Percentiles rank a stretch among this genome's conserved stretches.
Conservation (phyloP, 2,113 vertebrate genomes). For the Calidris pygmaea region DNA sequence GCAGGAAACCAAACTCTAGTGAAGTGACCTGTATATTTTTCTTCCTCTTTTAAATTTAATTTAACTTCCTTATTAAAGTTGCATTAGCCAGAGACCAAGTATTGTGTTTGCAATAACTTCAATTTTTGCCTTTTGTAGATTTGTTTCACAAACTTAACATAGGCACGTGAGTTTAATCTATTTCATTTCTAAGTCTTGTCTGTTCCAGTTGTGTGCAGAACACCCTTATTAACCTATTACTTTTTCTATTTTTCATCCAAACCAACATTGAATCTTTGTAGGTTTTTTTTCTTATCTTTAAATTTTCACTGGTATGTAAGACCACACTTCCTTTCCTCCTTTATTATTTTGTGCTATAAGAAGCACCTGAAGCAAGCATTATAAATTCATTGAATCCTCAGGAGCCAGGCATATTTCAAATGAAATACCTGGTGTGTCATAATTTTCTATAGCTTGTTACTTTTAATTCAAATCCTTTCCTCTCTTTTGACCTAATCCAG, state of each 20-base stretch:
- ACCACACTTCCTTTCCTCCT: background rate
- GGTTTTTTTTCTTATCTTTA: background rate
- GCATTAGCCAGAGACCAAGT: background rate
- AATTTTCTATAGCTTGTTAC: conserved; percentile 28
- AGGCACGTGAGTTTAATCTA: background rate
- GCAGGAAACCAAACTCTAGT: background rate
- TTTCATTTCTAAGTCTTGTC: background rate
- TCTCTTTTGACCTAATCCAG: background rate
- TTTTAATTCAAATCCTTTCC: conserved; percentile 18
- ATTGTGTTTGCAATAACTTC: background rate
- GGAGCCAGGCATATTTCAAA: conserved; percentile 18
- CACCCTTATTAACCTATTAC: background rate
- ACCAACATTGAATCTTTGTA: background rate
- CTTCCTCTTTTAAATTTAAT: background rate
- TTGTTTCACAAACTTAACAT: background rate
- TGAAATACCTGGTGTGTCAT: background rate
- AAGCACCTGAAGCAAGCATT: conserved; percentile 46
- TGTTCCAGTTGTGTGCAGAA: background rate
- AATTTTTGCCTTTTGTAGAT: background rate
- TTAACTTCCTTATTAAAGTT: background rate
- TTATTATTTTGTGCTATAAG: conserved; percentile 20
- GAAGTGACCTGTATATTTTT: background rate
- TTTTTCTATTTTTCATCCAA: background rate
- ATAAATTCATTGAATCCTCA: conserved; percentile 54
- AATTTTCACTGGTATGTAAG: background rate